Percentiles rank a stretch among this genome's conserved stretches.
Evolutionary conservation across 2,797 vertebrate species (phyloP).

Genomic region (Pteronotus mesoamericanus): DNA sequence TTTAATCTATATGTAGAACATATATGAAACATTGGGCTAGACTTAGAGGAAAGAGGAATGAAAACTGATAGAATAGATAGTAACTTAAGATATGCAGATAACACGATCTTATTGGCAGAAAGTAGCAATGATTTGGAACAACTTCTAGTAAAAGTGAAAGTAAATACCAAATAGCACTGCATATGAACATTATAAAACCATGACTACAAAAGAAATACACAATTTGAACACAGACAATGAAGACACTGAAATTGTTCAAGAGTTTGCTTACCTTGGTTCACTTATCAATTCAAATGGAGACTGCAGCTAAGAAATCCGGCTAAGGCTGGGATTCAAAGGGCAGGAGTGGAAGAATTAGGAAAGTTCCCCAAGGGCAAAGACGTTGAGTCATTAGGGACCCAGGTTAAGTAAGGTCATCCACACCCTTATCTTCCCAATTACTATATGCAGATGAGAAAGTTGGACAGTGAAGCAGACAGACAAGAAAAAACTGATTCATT

Average conservation of each 20-base stretch:
- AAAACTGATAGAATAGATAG: neutral
- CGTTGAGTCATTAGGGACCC: neutral
- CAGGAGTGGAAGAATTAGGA: neutral
- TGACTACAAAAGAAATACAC: neutral
- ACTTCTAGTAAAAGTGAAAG: neutral
- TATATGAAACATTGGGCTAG: neutral
- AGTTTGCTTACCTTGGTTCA: neutral
- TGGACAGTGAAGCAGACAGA: neutral
- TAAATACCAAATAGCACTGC: neutral
- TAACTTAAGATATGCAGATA: neutral
- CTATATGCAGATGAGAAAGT: neutral
- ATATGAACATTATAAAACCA: neutral
- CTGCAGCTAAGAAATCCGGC: neutral
- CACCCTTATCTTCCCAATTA: neutral
- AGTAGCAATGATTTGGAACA: neutral
- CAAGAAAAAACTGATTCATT: neutral
- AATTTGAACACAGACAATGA: neutral
- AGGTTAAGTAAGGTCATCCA: neutral
- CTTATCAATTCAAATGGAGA: neutral
- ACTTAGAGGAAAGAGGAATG: neutral
- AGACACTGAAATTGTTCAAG: neutral
- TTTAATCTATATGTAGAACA: neutral
- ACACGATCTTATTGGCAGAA: neutral
- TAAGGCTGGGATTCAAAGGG: neutral
- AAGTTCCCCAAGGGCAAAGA: neutral